Conservation (phyloP, 2,797 vertebrate species). For the Erpetoichthys calabaricus region DNA sequence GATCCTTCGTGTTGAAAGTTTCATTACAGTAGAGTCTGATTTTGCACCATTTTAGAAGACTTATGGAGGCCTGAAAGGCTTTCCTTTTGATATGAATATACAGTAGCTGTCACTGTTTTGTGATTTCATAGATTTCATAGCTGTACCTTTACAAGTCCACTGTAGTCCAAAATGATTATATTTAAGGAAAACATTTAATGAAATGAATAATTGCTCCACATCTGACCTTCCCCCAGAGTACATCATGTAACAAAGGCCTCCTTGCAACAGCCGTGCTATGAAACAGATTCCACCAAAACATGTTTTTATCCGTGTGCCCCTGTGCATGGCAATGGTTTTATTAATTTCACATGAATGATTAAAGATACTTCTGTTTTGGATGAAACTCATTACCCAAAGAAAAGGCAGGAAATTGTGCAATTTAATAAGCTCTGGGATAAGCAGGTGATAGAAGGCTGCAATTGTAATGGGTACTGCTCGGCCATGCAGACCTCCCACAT, state of each 20-base stretch:
- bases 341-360: slow-evolving; percentile 15
- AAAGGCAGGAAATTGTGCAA: slow-evolving; percentile 6
- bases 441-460: neutral
- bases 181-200: slow-evolving; percentile 15
- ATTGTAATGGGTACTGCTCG: neutral
- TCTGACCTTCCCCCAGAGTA: slow-evolving; percentile 39
- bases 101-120: no score
- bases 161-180: neutral
- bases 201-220: slow-evolving; percentile 40
- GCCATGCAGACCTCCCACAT: no score
- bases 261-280: slow-evolving; percentile 36
- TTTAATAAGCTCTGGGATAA: neutral
- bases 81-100: no score
- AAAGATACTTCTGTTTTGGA: slow-evolving; percentile 1
- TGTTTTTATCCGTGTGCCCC: slow-evolving; percentile 4
- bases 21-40: no score
- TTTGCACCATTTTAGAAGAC: no score
- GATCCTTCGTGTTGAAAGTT: no score
- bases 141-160: no score
- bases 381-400: slow-evolving; percentile 2
- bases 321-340: slow-evolving; percentile 1
- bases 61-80: no score
- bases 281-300: slow-evolving; percentile 25
- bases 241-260: slow-evolving; percentile 48
- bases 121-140: no score